Conservation (phyloP, 2,797 vertebrate genomes). For the Oreortyx pictus region DNA sequence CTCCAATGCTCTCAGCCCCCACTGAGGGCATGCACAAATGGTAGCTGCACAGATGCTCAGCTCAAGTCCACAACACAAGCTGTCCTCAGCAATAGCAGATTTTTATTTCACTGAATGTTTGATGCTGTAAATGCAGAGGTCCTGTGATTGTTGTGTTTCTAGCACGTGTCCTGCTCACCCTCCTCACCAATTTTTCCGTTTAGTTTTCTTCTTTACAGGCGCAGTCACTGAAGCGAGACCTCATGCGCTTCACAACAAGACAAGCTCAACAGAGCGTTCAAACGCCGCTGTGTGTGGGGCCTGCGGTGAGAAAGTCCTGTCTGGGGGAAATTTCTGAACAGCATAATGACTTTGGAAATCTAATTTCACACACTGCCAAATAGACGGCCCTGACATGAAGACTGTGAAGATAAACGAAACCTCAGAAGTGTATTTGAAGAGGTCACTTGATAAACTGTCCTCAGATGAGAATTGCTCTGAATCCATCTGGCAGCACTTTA, state of each 20-base stretch:
- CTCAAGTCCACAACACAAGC: not conserved
- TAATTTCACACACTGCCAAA: not conserved
- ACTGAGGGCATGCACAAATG: accelerated
- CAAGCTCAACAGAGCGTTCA: not conserved
- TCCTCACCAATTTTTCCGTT: not conserved
- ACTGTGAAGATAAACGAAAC: not conserved
- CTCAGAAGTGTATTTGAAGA: slow-evolving; percentile 15
- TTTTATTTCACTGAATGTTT: accelerated
- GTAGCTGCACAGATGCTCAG: not conserved
- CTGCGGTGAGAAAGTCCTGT: not conserved
- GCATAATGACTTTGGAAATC: not conserved
- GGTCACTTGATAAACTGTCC: not conserved
- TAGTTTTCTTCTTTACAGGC: not conserved
- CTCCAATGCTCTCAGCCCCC: not conserved
- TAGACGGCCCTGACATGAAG: not conserved
- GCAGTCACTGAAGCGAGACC: not conserved
- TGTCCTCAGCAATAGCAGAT: not conserved
- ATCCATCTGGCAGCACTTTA: slow-evolving; percentile 3
- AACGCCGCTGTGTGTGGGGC: not conserved
- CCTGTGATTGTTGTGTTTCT: not conserved
- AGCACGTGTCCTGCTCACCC: not conserved
- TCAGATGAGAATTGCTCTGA: not conserved
- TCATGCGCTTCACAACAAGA: not conserved
- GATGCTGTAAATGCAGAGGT: not conserved
- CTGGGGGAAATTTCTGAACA: not conserved